Conservation (phyloP, 2,888 invertebrate species). For the Netelia virgata region DNA sequence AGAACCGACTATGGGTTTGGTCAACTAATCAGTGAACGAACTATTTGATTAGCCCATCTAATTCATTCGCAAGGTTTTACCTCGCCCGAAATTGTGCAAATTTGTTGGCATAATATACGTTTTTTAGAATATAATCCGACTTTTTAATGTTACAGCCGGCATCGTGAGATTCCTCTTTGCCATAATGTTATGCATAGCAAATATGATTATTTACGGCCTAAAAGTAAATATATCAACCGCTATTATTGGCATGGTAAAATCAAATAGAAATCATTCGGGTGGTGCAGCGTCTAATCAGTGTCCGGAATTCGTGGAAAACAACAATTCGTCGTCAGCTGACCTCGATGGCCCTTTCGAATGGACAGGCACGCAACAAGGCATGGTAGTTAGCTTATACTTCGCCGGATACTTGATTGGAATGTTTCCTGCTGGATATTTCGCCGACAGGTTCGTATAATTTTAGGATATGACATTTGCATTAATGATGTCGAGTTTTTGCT, state of each 20-base stretch:
- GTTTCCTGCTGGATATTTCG: slow-evolving; percentile 82
- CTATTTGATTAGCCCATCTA: too few relatives aligned
- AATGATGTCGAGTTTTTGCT: neutral
- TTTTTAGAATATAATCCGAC: neutral
- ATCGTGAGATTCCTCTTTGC: slow-evolving; percentile 80
- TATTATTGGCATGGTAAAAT: slow-evolving; percentile 82
- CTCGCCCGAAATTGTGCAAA: too few relatives aligned
- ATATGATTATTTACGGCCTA: slow-evolving; percentile 83
- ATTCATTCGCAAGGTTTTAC: neutral
- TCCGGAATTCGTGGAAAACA: slow-evolving; percentile 70
- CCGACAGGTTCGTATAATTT: slow-evolving; percentile 79
- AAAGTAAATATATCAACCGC: slow-evolving; percentile 82
- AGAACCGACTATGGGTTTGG: too few relatives aligned
- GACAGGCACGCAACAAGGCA: slow-evolving; percentile 79
- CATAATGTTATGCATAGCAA: slow-evolving; percentile 82
- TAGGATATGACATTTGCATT: neutral
- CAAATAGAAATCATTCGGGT: slow-evolving; percentile 39
- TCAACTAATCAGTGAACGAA: too few relatives aligned
- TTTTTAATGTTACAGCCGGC: slow-evolving; percentile 69
- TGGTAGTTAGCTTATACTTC: slow-evolving; percentile 81
- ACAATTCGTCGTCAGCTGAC: slow-evolving; percentile 58
- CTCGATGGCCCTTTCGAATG: slow-evolving; percentile 81
- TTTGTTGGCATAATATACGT: neutral
- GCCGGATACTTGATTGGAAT: slow-evolving; percentile 82
- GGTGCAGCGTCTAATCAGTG: slow-evolving; percentile 72